phyloP scores from a whole-genome alignment of 2,888 invertebrate species.

The Limnephilus rhombicus region DNA sequence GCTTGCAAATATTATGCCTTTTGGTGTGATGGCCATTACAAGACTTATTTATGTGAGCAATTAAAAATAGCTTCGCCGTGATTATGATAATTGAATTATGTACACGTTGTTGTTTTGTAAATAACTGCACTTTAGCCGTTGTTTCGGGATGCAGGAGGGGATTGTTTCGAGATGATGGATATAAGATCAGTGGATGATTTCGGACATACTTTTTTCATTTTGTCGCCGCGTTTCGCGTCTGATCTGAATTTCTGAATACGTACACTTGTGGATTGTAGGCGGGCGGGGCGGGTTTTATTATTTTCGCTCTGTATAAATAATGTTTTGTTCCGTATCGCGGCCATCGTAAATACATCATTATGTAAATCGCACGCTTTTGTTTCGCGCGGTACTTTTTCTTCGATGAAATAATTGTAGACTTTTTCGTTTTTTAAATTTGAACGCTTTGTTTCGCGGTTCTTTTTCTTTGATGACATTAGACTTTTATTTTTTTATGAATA shows the following conservation, averaged over 20 bases:
- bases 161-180: not conserved
- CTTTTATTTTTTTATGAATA: not conserved
- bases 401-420: not conserved
- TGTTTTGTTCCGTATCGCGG: slow-evolving; percentile 31
- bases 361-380: slow-evolving; percentile 38
- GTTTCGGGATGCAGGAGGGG: slow-evolving; percentile 8
- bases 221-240: slow-evolving; percentile 48
- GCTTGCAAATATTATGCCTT: slow-evolving; percentile 28
- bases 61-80: slow-evolving; percentile 43
- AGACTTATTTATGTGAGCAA: slow-evolving; percentile 48
- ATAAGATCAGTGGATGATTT: not conserved
- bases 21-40: slow-evolving; percentile 38
- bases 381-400: slow-evolving; percentile 7
- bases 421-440: not conserved
- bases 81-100: not conserved
- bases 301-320: slow-evolving; percentile 39
- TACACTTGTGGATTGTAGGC: slow-evolving; percentile 26
- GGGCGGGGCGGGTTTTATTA: slow-evolving; percentile 38
- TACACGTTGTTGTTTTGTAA: not conserved
- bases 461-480: not conserved
- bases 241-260: slow-evolving; percentile 20
- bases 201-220: slow-evolving; percentile 50
- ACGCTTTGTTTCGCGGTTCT: not conserved
- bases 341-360: slow-evolving; percentile 26
- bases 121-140: slow-evolving; percentile 18